Evolutionary conservation across 2,113 vertebrate species (phyloP).

Genomic region (Mesitornis unicolor): DNA sequence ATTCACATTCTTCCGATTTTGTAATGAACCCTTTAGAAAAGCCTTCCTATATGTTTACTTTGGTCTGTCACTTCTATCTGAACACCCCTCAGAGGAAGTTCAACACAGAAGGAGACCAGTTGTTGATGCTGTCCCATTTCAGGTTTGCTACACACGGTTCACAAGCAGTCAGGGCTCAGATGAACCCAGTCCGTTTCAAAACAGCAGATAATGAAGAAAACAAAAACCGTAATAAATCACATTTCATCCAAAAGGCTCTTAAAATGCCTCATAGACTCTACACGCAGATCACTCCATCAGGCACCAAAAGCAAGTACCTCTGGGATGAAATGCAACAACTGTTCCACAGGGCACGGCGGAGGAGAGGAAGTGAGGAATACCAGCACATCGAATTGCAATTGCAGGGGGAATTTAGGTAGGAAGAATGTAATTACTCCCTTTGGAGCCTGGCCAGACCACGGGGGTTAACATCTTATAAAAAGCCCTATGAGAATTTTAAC

Average conservation of each 20-base stretch:
- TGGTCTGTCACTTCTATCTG: neutral
- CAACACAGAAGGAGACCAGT: neutral
- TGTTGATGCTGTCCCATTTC: neutral
- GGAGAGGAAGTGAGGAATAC: constrained; percentile 69
- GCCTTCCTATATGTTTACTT: neutral
- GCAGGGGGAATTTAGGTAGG: constrained; percentile 72
- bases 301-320: constrained; percentile 53
- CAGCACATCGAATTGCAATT: constrained; percentile 72
- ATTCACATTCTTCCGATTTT: neutral
- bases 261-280: constrained; percentile 12
- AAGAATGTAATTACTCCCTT: constrained; percentile 70
- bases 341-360: constrained; percentile 30
- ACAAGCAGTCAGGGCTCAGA: neutral
- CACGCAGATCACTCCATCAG: constrained; percentile 36
- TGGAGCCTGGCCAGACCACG: constrained; percentile 62
- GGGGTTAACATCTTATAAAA: constrained; percentile 62
- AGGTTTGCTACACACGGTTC: neutral
- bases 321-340: constrained; percentile 69
- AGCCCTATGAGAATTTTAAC: constrained; percentile 68
- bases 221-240: neutral
- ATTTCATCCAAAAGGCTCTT: constrained; percentile 29
- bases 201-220: neutral
- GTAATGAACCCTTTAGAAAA: neutral
- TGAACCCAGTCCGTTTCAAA: neutral
- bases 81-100: neutral